These are phyloP conservation scores for Halichoerus grypus DNA, from an alignment of 2,113 vertebrate species.

Conservation along the genomic window DNA sequence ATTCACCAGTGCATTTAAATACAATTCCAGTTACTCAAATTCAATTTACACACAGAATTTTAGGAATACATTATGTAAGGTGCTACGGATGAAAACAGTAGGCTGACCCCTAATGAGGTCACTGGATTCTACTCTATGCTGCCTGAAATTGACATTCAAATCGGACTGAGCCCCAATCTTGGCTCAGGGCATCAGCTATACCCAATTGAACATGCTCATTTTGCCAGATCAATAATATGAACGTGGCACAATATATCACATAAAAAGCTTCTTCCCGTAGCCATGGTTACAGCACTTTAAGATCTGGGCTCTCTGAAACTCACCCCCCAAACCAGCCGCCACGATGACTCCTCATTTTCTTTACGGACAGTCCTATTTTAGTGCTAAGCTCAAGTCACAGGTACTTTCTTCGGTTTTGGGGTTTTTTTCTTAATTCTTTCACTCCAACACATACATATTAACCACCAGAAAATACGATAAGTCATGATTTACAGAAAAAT, in stretches of 20 bases:
- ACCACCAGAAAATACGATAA: neutral
- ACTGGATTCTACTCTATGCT: neutral
- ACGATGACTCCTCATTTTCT: neutral
- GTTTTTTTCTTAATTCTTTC: neutral
- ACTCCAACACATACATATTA: neutral
- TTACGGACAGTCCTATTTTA: fast-evolving
- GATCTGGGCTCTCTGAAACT: neutral
- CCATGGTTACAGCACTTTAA: neutral
- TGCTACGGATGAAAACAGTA: neutral
- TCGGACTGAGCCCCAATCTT: neutral
- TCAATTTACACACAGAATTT: neutral
- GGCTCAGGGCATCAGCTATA: neutral
- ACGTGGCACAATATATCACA: fast-evolving
- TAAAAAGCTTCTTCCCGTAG: fast-evolving
- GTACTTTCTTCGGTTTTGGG: neutral
- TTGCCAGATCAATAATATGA: neutral
- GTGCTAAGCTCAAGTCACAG: neutral
- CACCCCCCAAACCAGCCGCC: neutral
- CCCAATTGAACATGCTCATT: too few species aligned
- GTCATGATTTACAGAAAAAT: neutral
- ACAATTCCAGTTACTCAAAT: neutral
- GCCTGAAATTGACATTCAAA: neutral
- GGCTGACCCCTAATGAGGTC: neutral
- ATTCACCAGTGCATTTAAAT: neutral
- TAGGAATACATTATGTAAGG: neutral